Base-by-base conservation (phyloP, 2,113 vertebrate genomes). In the Serilophus lunatus region DNA sequence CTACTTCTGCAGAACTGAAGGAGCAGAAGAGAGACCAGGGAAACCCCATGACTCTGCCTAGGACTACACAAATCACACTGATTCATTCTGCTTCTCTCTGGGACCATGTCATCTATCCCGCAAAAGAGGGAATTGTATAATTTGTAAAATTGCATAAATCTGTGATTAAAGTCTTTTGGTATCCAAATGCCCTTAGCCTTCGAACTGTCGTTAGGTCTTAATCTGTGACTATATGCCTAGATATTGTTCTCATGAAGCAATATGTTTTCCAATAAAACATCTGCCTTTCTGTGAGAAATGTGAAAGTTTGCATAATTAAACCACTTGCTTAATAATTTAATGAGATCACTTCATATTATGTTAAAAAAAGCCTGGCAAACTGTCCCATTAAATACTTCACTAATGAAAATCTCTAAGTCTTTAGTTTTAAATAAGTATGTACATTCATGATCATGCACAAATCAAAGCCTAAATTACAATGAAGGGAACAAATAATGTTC, bases 251-350 rank as follows among this genome's bases (percentile, higher is more conserved):
- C 61, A 13, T 5, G 38, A 96, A 94, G 59, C 74, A 91, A 47
- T 87, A 33, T 49, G 50, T 90, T 95, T 92, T 65, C 71, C 59
- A 77, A 64, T 78, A 25, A 51, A 85, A 93, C 59, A 76, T 91
- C 82, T 90, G 94, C 56, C 91, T 88, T 83, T 72, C 63, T 38
- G 25, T 69, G 35, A 61, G 40, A 80, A 59, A 50, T 57, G 86
- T 61, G 87, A 65, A 91, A 61, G 36, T 57, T 63, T 95, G 69
- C 84, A 93, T 97, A 92, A 94, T 97, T 96, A 69, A 97, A 91
- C 45, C 33, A 36, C 17, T 86, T 72, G 38, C 54, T 96, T 81
- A 97, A 97, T 97, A 95, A 97, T 96, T 96, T 77, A 96, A 86
- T 18, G 64, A 95, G 85, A 95, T 94, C 57, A 86, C 61, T 94